Conservation (phyloP, 2,888 invertebrate species). For the Andrena praecox region DNA sequence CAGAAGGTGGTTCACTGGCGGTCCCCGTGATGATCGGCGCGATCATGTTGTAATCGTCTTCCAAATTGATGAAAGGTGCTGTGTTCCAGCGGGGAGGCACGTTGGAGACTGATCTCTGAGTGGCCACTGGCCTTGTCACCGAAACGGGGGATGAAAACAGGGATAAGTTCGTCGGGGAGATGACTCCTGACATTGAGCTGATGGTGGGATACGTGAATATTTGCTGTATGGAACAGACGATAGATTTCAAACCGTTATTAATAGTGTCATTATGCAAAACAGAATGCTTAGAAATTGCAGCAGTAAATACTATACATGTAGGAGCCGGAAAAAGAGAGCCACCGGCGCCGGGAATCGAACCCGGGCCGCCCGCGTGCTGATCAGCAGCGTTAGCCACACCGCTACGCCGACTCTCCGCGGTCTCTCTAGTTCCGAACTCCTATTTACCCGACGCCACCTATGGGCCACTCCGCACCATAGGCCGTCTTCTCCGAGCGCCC, state of each 20-base stretch:
- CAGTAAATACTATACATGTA: no score
- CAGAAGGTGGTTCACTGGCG: conserved; percentile 81
- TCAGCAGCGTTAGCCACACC: no score
- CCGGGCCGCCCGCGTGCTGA: no score
- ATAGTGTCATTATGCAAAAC: neutral
- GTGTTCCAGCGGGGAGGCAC: conserved; percentile 92
- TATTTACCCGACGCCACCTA: no score
- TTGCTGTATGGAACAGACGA: conserved; percentile 86
- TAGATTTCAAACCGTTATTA: neutral
- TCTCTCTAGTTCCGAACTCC: no score
- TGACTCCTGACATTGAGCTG: conserved; percentile 94
- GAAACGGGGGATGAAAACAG: conserved; percentile 90
- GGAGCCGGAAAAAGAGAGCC: no score
- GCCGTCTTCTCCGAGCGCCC: no score
- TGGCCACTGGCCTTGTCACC: conserved; percentile 90
- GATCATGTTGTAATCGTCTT: conserved; percentile 98
- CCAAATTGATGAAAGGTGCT: conserved; percentile 93
- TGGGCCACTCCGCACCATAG: no score
- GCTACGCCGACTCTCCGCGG: no score
- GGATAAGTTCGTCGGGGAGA: conserved; percentile 95
- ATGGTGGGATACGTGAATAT: conserved; percentile 96
- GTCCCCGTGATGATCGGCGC: conserved; percentile 89
- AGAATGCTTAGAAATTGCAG: no score
- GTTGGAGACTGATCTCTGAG: conserved; percentile 86
- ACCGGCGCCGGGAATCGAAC: no score